Base-by-base conservation (phyloP, 2,888 invertebrate species). In the Ectemnius lituratus region DNA sequence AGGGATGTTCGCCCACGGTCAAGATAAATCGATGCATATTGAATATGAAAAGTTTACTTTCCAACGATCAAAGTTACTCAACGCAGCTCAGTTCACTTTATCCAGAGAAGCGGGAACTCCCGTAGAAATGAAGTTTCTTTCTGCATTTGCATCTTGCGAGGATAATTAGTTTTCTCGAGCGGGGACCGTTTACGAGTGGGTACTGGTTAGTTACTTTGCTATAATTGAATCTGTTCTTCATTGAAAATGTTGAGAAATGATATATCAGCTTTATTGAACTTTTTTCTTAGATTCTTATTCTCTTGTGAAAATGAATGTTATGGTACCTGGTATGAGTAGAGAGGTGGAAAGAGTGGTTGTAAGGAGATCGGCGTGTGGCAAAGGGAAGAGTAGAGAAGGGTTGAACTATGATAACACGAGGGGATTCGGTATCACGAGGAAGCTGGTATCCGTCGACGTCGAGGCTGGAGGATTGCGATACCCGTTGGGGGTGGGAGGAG, bases 401-500 rank as follows among this genome's bases (percentile, higher is more conserved):
- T 37, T 37, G 8, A 37, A 37, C 37, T 37, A 37, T 37, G 37
- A 37, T 37, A 37, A 37, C 37, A 37, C 37, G 37, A 52, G n/a
- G 47, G 56, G 46, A 37, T 8, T 64, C 69, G 68, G 37, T 37
- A 37, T 37, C 8, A 45, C 52, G 27, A 27, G 52, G 72, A 78
- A 73, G 72, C 61, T 68, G 64, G 72, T 73, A 71, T 70, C 66
- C 63, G 70, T 65, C 57, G 74, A 70, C 63, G 70, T 65, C 59
- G 74, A 70, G 67, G 59, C 65, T 64, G 65, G 67, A 75, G 76
- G 76, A 77, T 62, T 37, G 45, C n/a, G 52, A 13, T 57, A 37
- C 52, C 59, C 49, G 47, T 62, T 61, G 20, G 60, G 77, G 76
- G 80, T 84, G 84, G 85, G 82, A 84, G 83, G 79, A 85, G 83